These are phyloP conservation scores for Ophion slaviceki DNA, from an alignment of 2,888 invertebrate species.

Conservation along the genomic window DNA sequence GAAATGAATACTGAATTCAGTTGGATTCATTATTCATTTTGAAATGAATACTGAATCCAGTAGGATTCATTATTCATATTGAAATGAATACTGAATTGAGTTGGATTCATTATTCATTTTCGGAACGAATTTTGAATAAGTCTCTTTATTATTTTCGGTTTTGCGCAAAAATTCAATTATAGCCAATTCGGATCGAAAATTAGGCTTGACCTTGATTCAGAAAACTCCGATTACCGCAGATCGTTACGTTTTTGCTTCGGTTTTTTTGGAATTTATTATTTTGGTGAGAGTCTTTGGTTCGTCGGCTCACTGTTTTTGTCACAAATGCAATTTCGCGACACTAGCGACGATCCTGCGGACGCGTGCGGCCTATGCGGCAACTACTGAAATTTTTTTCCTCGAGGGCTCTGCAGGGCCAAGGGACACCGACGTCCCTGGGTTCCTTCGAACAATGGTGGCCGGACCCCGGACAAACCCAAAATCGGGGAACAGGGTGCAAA, in stretches of 20 bases:
- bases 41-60: no score
- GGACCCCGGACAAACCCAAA: neutral
- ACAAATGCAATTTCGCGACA: no score
- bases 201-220: neutral
- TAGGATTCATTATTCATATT: no score
- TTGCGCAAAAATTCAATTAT: neutral
- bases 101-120: no score
- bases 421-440: no score
- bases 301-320: no score
- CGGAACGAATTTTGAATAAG: no score
- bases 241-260: neutral
- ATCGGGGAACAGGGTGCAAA: constrained; percentile 21
- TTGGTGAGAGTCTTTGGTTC: no score
- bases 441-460: neutral
- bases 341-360: no score
- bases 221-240: neutral
- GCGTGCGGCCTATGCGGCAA: neutral
- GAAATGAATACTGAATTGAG: no score
- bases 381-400: neutral
- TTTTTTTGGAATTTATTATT: neutral
- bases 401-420: neutral
- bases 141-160: neutral
- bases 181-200: neutral
- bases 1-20: no score
- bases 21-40: no score